A percentile compares a stretch with the other conserved stretches of the same genome.
Conservation (phyloP, 37 sponge, comb jelly and placozoan genomes). For the Tethya wilhelma region DNA sequence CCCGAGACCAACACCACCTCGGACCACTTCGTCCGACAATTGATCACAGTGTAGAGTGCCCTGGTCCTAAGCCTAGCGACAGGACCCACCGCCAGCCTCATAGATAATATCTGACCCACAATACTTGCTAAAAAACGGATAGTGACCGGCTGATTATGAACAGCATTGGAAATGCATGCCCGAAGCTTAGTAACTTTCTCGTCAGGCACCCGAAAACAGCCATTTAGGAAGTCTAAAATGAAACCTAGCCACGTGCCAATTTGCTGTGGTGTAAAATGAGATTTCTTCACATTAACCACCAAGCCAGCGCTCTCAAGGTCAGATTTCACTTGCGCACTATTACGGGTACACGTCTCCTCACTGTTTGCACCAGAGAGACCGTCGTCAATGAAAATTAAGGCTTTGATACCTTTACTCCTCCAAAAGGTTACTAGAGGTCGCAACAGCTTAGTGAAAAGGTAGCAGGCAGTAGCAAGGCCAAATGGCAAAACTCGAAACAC, state of each 20-base stretch:
- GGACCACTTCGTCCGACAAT: constrained; percentile 10
- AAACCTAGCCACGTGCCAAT: not conserved
- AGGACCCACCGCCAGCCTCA: constrained; percentile 33
- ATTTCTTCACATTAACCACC: not conserved
- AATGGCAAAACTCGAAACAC: not conserved
- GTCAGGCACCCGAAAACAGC: not conserved
- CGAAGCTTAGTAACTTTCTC: not conserved
- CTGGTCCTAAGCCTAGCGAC: constrained; percentile 29
- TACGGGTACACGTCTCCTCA: not conserved
- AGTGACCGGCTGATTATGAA: too few relatives aligned
- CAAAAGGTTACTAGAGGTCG: not conserved
- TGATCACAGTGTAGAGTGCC: constrained; percentile 18
- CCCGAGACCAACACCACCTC: not conserved
- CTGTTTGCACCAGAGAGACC: not conserved
- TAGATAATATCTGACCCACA: constrained; percentile 27
- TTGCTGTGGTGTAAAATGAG: not conserved
- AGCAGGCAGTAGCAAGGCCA: not conserved
- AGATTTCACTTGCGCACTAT: not conserved
- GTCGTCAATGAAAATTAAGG: not conserved
- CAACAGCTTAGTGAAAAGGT: not conserved
- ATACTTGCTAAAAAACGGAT: constrained; percentile 16
- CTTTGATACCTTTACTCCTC: not conserved
- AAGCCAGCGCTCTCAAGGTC: not conserved
- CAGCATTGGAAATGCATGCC: not conserved
- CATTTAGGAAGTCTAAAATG: not conserved